Evolutionary conservation across 2,888 invertebrate genomes (phyloP), one percentile per base, ranked within the genome.

Genomic region (Oscheius sp.): DNA sequence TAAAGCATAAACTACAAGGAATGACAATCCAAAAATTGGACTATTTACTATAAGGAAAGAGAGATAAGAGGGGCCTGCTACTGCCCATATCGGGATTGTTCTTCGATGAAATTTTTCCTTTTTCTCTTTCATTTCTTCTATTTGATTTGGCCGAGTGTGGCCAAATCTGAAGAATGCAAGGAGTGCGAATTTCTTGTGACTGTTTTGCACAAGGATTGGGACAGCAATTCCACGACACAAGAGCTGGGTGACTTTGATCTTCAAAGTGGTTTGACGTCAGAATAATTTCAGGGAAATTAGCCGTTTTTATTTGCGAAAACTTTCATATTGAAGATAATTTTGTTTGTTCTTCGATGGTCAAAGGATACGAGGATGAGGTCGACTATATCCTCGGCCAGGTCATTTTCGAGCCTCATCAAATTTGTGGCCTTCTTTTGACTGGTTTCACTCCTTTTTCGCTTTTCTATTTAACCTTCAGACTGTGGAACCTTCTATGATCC

Each of bases 381-480:
- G 73, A 79, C 34, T 84, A 79, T 48, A 82, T 84, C 4, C n/a
- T 80, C 42, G 76, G 77, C 10, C 70, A 81, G 48, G 69, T 84
- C 20, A 48, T 81, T n/a, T 69, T 77, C 0, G 75, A 81, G 17
- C 84, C 84, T 1, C 70, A 74, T 57, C 76, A 84, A 64, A 52
- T 82, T n/a, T 83, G 84, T 50, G 82, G 82, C 25, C 71, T 84
- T 6, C 58, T 84, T 4, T 70, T 83, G 17, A 23, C 12, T 17
- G 69, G 69, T 68, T n/a, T 3, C 17, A 8, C 17, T 3, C n/a
- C 8, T 17, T 23, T 37, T 50, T 15, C 5, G 15, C 5, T 58
- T 23, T 37, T 5, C 2, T n/a, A n/a, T n/a, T n/a, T n/a, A n/a
- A n/a, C n/a, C n/a, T 57, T 45, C 42, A 77, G 81, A 78, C 50